phyloP scores from a whole-genome alignment of 2,113 vertebrate genomes.

The Cynopterus brachyotis region DNA sequence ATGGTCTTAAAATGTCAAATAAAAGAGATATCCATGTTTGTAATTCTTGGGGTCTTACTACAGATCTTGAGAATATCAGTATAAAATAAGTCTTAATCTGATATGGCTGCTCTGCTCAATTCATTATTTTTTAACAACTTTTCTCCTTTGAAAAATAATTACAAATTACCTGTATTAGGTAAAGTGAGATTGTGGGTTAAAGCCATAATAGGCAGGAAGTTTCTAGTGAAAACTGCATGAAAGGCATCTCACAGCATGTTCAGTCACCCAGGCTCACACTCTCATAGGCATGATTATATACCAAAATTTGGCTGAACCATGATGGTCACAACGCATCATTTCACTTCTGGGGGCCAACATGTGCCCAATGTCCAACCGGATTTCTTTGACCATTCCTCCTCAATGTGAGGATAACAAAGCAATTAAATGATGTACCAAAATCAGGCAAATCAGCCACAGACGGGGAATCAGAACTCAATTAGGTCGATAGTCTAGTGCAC shows the following conservation, averaged over 20 bases:
- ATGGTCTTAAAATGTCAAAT: conserved; percentile 67
- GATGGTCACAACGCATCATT: neutral
- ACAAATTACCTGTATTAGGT: neutral
- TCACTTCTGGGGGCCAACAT: neutral
- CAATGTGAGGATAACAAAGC: conserved; percentile 16
- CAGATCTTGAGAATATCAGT: conserved; percentile 38
- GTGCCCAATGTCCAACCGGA: conserved; percentile 10
- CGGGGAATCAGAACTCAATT: neutral
- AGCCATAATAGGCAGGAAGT: neutral
- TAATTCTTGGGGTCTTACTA: conserved; percentile 42
- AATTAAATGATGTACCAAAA: conserved; percentile 48
- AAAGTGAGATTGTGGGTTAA: neutral
- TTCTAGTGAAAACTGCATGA: neutral
- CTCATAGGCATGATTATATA: neutral
- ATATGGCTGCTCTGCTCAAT: neutral
- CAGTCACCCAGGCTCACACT: neutral
- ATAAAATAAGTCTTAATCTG: conserved; percentile 36
- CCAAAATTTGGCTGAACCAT: neutral
- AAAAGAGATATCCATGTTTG: conserved; percentile 25
- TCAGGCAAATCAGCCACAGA: neutral
- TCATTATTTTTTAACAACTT: neutral
- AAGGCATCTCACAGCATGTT: neutral
- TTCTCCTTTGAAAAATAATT: conserved; percentile 59
- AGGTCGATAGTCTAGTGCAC: neutral
- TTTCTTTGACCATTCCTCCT: conserved; percentile 22